These are phyloP conservation scores for Passer montanus DNA, from an alignment of 2,113 vertebrate species.

Conservation along the genomic window DNA sequence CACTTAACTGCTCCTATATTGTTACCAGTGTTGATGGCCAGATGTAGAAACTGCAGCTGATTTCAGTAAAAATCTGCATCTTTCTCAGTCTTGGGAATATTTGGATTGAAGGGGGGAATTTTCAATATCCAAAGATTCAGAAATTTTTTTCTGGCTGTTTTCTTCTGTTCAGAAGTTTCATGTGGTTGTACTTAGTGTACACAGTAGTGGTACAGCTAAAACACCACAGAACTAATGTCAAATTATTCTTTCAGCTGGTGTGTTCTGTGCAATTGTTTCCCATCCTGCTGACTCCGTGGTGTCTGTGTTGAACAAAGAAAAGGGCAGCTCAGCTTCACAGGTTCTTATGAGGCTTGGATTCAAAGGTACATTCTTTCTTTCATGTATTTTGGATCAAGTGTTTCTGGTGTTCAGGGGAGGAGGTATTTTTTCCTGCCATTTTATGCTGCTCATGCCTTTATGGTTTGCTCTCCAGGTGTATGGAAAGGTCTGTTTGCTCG, in stretches of 20 bases:
- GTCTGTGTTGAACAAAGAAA: conserved; percentile 96
- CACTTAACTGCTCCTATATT: not conserved
- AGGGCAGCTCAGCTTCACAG: conserved; percentile 86
- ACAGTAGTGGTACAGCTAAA: not conserved
- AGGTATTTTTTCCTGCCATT: not conserved
- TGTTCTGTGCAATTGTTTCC: conserved; percentile 97
- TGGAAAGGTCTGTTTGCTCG: conserved; percentile 98
- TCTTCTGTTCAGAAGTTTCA: not conserved
- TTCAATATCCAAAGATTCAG: not conserved
- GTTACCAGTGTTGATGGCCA: not conserved
- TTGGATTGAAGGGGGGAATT: not conserved
- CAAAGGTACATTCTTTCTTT: conserved; percentile 73
- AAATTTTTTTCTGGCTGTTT: not conserved
- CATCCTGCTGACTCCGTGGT: conserved; percentile 97
- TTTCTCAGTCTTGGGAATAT: not conserved
- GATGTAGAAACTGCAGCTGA: not conserved
- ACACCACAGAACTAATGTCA: not conserved
- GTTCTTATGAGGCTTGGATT: conserved; percentile 91
- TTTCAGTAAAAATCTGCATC: not conserved
- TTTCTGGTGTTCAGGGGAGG: not conserved
- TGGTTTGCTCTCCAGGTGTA: conserved; percentile 80
- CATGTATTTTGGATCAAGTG: not conserved
- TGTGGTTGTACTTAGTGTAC: not conserved
- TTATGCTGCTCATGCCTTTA: not conserved
- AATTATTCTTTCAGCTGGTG: conserved; percentile 83